Evolutionary conservation across 1,140 invertebrate species (phyloP), one percentile per base, ranked within the genome.

Genomic region (Aethina tumida): DNA sequence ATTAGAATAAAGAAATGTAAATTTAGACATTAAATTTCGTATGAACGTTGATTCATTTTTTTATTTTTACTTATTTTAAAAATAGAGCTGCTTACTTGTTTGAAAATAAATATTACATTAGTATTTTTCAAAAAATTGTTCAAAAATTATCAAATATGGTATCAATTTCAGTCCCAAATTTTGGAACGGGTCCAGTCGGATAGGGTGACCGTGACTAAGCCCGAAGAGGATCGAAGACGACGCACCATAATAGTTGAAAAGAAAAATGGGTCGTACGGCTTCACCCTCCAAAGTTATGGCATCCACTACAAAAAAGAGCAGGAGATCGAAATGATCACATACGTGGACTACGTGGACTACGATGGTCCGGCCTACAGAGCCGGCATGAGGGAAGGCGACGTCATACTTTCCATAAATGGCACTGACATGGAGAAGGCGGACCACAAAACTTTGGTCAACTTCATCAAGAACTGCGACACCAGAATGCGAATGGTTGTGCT

Each of bases 331-430:
- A 87, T 95, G 68, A 90, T 95, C 14, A 94, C 91, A 0, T 96
- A 95, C 54, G 91, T 96, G 15, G 91, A 96, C 59, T 92, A 90
- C 55, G 87, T 96, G n/a, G 90, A 93, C 49, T 79, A 83, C 38
- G 84, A 90, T 38, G 89, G 90, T 0, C 81, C 91, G 4, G 90
- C 90, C 0, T 88, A 84, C 44, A 73, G 78, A 41, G 85, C 90
- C 0, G 91, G 92, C 0, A 92, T 96, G 86, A 71, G 88, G 1
- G 85, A 90, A 64, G 91, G 90, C 24, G 92, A 95, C 62, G 89
- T 96, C 1, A 94, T 96, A 46, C 65, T 96, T 9, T 91, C 90
- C 8, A 94, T 96, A 45, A 95, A 96, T 65, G 91, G 92, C 2
- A 77, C 77, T 18, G 84, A 91, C 55, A 90, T 96, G 74, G 90